phyloP scores from a whole-genome alignment of 2,888 invertebrate species.

The Imbricaverruca yamaguchii region DNA sequence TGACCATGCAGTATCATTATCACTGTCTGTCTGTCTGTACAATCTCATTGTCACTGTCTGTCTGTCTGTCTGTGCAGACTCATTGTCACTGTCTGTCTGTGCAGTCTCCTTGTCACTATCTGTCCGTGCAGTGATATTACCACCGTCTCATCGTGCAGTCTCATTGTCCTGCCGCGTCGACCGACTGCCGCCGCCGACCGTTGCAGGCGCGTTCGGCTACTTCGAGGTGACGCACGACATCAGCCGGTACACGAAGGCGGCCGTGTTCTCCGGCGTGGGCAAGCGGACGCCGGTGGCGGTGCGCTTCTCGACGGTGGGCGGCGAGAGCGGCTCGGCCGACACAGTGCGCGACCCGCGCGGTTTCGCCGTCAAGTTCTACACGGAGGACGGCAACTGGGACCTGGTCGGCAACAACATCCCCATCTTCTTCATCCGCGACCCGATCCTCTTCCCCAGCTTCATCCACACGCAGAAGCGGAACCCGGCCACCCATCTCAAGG shows the following conservation, averaged over 20 bases:
- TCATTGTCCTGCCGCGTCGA: too few species aligned
- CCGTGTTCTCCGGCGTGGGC: slow-evolving; percentile 65
- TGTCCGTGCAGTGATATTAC: too few species aligned
- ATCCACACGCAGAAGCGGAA: slow-evolving; percentile 96
- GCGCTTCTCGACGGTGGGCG: slow-evolving; percentile 77
- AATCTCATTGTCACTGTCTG: too few species aligned
- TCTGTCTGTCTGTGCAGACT: too few species aligned
- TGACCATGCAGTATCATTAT: too few species aligned
- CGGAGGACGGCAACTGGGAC: slow-evolving; percentile 89
- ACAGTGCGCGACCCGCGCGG: slow-evolving; percentile 86
- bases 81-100: too few species aligned
- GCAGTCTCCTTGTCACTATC: too few species aligned
- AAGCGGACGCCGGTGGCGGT: slow-evolving; percentile 71
- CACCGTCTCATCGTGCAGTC: too few species aligned
- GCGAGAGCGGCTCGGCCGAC: slow-evolving; percentile 85
- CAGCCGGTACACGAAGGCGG: slow-evolving; percentile 66
- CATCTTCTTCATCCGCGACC: slow-evolving; percentile 58
- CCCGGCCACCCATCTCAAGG: slow-evolving; percentile 79
- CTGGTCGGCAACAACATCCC: slow-evolving; percentile 63
- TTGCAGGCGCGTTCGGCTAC: slow-evolving; percentile 65
- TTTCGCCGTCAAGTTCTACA: slow-evolving; percentile 89
- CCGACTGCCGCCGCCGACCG: slow-evolving; percentile 23
- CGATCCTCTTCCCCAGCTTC: slow-evolving; percentile 83
- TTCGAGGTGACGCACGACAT: slow-evolving; percentile 88
- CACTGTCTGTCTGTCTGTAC: too few species aligned